Evolutionary conservation across 2,797 vertebrate species (phyloP).

Genomic region (Gephyroberyx darwinii): DNA sequence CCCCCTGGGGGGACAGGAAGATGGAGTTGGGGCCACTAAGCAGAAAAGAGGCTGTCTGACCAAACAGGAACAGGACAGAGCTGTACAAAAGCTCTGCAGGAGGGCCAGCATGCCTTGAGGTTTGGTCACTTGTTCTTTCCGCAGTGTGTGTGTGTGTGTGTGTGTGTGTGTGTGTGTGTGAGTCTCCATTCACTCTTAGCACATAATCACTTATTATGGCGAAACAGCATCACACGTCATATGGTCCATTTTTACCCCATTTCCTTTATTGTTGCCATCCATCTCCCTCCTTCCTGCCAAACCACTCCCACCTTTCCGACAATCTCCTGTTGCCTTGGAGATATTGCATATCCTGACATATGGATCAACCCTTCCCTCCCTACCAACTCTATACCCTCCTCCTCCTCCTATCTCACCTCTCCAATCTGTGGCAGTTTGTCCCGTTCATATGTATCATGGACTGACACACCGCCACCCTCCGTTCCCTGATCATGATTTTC

Average conservation of each 20-base stretch:
- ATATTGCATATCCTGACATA: constrained; percentile 67
- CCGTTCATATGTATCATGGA: neutral
- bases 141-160: constrained; percentile 7
- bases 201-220: constrained; percentile 28
- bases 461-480: neutral
- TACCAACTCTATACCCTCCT: constrained; percentile 12
- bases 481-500: constrained; percentile 33
- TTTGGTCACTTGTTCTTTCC: constrained; percentile 4
- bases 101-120: constrained; percentile 28
- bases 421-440: constrained; percentile 35
- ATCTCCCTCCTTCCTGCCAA: constrained; percentile 49
- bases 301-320: constrained; percentile 32
- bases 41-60: constrained; percentile 31
- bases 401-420: constrained; percentile 29
- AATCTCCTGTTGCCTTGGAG: constrained; percentile 75
- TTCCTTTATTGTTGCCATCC: constrained; percentile 62
- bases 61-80: constrained; percentile 10
- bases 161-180: constrained; percentile 1
- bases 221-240: constrained; percentile 26
- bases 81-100: constrained; percentile 48
- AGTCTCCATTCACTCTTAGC: constrained; percentile 6
- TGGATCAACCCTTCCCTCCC: constrained; percentile 42
- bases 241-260: constrained; percentile 57
- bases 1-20: constrained; percentile 46
- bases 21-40: constrained; percentile 6